Conservation (phyloP, 2,888 invertebrate genomes). For the Tinea trinotella region DNA sequence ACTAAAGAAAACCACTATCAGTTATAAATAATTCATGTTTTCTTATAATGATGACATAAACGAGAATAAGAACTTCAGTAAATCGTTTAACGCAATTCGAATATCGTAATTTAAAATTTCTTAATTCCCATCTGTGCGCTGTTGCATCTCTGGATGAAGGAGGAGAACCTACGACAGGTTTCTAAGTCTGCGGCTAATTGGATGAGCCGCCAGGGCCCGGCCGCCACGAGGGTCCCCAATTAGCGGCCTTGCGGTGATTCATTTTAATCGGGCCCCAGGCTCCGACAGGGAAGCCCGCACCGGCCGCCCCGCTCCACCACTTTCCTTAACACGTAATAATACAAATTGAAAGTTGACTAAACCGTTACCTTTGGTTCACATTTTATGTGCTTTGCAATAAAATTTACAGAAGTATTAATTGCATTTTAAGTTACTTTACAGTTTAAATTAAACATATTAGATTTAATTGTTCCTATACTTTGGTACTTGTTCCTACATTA, state of each 20-base stretch:
- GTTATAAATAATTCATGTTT: not conserved
- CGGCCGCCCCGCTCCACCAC: not conserved
- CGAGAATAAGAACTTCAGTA: not conserved
- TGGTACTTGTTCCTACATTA: too few species aligned
- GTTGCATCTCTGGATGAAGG: not conserved
- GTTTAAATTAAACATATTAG: not conserved
- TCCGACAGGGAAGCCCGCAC: slow-evolving; percentile 4
- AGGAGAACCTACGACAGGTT: slow-evolving; percentile 40
- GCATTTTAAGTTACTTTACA: too few species aligned
- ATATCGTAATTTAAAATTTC: not conserved
- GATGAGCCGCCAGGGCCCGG: slow-evolving; percentile 43
- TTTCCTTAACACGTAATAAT: not conserved
- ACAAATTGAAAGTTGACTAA: not conserved
- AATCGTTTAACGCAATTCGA: too few species aligned
- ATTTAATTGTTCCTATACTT: not conserved
- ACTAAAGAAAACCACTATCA: not conserved
- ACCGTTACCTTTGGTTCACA: not conserved
- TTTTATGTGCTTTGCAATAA: not conserved
- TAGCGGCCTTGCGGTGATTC: slow-evolving; percentile 63
- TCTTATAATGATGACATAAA: not conserved
- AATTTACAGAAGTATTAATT: too few species aligned
- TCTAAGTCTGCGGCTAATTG: slow-evolving; percentile 69
- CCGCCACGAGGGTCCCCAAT: slow-evolving; percentile 56
- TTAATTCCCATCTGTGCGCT: not conserved
- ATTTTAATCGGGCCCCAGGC: slow-evolving; percentile 57